These are phyloP conservation scores for Chlorospingus semifuscus DNA, from an alignment of 2,797 vertebrate species.

Conservation along the genomic window DNA sequence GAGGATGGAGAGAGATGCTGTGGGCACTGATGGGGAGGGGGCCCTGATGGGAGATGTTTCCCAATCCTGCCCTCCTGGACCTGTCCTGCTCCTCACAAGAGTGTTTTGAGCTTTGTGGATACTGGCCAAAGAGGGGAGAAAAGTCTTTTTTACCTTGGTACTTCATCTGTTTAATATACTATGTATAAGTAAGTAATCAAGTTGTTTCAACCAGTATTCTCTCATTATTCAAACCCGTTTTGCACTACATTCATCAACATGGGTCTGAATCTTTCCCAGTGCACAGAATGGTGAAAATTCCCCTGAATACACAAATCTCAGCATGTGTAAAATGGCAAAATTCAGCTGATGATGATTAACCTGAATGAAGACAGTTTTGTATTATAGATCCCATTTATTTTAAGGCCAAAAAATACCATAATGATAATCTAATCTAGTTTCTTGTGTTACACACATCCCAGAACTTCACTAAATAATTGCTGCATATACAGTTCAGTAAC, in stretches of 20 bases:
- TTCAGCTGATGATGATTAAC: background rate
- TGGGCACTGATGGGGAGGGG: background rate
- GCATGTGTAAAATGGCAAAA: background rate
- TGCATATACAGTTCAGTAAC: background rate
- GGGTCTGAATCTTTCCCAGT: background rate
- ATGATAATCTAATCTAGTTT: background rate
- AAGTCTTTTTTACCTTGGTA: background rate
- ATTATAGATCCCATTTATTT: background rate
- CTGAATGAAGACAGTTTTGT: background rate
- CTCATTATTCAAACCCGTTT: background rate
- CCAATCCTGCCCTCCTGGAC: background rate
- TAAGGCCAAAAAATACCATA: background rate
- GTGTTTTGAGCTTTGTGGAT: background rate
- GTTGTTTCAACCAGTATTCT: slow-evolving; percentile 4
- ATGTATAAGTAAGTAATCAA: slow-evolving; percentile 23
- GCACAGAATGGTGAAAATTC: background rate
- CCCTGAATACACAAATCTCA: background rate
- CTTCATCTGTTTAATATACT: background rate
- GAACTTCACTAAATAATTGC: background rate
- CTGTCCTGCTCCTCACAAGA: background rate
- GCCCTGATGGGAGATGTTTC: background rate
- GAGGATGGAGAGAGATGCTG: background rate
- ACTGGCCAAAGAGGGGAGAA: background rate
- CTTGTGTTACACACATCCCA: background rate
- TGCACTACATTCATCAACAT: background rate